A percentile compares a stretch with the other conserved stretches of the same genome.
Conservation (phyloP, 2,113 vertebrate species). For the Thunnus thynnus region DNA sequence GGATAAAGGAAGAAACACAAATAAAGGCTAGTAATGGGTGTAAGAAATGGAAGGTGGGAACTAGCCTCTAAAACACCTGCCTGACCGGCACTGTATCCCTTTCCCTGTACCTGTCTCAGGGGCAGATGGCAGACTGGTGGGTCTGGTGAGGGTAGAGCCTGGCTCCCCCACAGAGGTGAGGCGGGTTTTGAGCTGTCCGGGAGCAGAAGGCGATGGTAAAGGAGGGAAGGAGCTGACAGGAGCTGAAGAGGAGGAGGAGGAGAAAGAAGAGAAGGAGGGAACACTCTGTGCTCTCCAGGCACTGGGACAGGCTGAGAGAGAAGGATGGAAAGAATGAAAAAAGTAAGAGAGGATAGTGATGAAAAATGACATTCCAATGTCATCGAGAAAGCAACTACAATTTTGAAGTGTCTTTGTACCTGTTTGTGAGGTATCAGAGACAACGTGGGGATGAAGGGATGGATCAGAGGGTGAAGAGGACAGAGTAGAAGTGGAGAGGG, state of each 20-base stretch:
- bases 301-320: constrained; percentile 49
- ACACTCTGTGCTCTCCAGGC: constrained; percentile 52
- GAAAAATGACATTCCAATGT: accelerated
- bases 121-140: constrained; percentile 82
- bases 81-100: neutral
- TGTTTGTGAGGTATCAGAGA: constrained; percentile 59
- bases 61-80: neutral
- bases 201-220: constrained; percentile 30
- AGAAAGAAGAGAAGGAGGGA: constrained; percentile 44
- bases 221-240: constrained; percentile 40
- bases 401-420: constrained; percentile 47
- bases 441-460: constrained; percentile 22
- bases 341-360: accelerated
- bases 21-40: neutral
- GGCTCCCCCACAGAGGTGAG: constrained; percentile 48
- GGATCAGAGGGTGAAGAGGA: constrained; percentile 47
- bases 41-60: neutral
- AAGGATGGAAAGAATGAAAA: constrained; percentile 4
- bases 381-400: neutral
- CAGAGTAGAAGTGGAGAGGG: constrained; percentile 37
- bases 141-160: constrained; percentile 70
- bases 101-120: constrained; percentile 81
- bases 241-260: constrained; percentile 54
- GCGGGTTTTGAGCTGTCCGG: constrained; percentile 48
- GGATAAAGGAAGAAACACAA: neutral